Conservation (phyloP, 2,113 vertebrate species). For the Cottus gobio region DNA sequence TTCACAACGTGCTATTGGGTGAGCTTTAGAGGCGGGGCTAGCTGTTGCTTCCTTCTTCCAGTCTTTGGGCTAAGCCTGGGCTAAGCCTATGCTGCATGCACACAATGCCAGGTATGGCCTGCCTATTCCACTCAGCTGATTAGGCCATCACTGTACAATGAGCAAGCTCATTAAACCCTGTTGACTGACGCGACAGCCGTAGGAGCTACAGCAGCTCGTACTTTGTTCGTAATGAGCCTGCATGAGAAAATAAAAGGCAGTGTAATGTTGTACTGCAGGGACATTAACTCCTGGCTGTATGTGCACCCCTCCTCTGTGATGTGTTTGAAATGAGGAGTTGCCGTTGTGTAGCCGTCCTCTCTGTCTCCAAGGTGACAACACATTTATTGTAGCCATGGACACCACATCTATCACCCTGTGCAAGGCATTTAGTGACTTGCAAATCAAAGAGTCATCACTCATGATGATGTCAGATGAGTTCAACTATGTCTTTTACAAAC, state of each 20-base stretch:
- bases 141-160: slow-evolving; percentile 37
- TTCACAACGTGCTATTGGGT: not conserved
- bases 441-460: slow-evolving; percentile 54
- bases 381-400: slow-evolving; percentile 76
- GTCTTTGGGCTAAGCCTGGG: not conserved
- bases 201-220: not conserved
- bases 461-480: slow-evolving; percentile 38
- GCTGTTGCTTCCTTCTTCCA: not conserved
- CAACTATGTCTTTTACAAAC: slow-evolving; percentile 18
- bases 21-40: not conserved
- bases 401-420: slow-evolving; percentile 66
- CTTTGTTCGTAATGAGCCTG: slow-evolving; percentile 39
- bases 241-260: not conserved
- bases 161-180: slow-evolving; percentile 44
- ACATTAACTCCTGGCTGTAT: slow-evolving; percentile 7
- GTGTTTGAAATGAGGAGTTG: slow-evolving; percentile 51
- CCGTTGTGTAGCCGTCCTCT: slow-evolving; percentile 52
- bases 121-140: slow-evolving; percentile 47
- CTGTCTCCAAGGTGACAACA: slow-evolving; percentile 79
- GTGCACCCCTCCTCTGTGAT: not conserved
- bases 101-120: slow-evolving; percentile 35
- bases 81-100: slow-evolving; percentile 23
- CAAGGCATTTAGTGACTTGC: slow-evolving; percentile 56
- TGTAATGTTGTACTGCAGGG: not conserved
- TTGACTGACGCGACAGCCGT: slow-evolving; percentile 32